phyloP scores from a whole-genome alignment of 2,888 invertebrate species.

The Leucania comma region DNA sequence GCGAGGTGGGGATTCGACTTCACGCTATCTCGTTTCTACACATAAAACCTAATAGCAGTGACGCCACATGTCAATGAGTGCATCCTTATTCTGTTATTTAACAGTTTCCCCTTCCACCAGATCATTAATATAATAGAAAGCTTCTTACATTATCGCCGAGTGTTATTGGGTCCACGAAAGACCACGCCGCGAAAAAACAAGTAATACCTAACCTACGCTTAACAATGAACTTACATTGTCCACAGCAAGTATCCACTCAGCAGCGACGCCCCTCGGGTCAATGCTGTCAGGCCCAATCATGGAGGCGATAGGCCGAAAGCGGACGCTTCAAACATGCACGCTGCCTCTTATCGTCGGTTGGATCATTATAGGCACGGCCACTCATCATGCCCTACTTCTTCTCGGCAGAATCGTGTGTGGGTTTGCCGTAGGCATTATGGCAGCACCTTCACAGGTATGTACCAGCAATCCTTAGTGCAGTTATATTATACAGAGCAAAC shows the following conservation, averaged over 20 bases:
- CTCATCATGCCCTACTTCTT: constrained; percentile 90
- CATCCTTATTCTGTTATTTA: too few species aligned
- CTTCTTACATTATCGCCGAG: too few species aligned
- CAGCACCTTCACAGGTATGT: constrained; percentile 93
- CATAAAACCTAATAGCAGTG: too few species aligned
- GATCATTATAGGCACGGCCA: constrained; percentile 91
- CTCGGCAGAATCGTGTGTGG: constrained; percentile 93
- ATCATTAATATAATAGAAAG: too few species aligned
- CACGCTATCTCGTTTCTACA: too few species aligned
- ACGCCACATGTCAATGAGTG: too few species aligned
- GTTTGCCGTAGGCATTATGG: constrained; percentile 93
- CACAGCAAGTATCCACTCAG: constrained; percentile 94
- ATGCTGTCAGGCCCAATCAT: constrained; percentile 93
- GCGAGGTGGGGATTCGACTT: too few species aligned
- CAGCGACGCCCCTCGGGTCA: constrained; percentile 94
- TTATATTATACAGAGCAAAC: too few species aligned
- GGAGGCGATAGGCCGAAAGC: constrained; percentile 93
- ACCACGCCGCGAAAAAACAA: too few species aligned
- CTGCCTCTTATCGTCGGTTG: constrained; percentile 93
- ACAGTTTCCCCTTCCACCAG: too few species aligned
- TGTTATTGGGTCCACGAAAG: too few species aligned
- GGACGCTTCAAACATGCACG: constrained; percentile 92
- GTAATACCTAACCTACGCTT: background rate
- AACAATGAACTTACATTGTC: constrained; percentile 20
- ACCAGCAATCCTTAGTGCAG: background rate